A percentile compares a stretch with the other conserved stretches of the same genome.
Evolutionary conservation across 2,888 invertebrate genomes (phyloP).

Genomic region (Formica aserva): DNA sequence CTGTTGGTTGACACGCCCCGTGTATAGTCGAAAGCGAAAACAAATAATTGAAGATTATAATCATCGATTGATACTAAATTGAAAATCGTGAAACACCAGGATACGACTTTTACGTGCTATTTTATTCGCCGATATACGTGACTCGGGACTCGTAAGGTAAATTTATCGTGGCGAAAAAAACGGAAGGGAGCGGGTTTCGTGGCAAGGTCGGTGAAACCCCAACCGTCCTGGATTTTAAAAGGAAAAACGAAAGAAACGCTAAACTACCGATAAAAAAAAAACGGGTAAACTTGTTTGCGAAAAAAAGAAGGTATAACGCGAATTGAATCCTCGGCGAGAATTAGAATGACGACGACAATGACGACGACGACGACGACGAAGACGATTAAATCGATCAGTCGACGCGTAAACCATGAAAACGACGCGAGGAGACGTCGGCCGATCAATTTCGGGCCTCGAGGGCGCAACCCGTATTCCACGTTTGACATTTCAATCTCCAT

Average conservation of each 20-base stretch:
- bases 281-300: background rate
- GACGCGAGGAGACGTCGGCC: constrained; percentile 45
- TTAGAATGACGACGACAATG: constrained; percentile 25
- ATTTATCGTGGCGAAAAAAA: constrained; percentile 40
- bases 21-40: background rate
- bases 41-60: background rate
- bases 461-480: constrained; percentile 50
- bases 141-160: constrained; percentile 21
- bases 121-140: constrained; percentile 33
- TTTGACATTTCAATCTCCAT: constrained; percentile 52
- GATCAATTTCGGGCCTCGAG: constrained; percentile 50
- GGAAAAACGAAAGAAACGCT: constrained; percentile 2
- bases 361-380: constrained; percentile 28
- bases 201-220: constrained; percentile 84
- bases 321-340: constrained; percentile 27
- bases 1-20: constrained; percentile 12
- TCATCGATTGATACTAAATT: background rate
- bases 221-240: constrained; percentile 75
- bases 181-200: constrained; percentile 81
- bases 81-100: background rate
- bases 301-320: constrained; percentile 13
- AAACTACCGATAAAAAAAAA: constrained; percentile 9
- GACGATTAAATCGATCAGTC: constrained; percentile 47
- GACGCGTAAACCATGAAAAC: constrained; percentile 43
- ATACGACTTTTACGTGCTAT: background rate